Evolutionary conservation across 2,888 invertebrate genomes (phyloP), one percentile per base, ranked within the genome.

Genomic region (Drosophila algonquin): DNA sequence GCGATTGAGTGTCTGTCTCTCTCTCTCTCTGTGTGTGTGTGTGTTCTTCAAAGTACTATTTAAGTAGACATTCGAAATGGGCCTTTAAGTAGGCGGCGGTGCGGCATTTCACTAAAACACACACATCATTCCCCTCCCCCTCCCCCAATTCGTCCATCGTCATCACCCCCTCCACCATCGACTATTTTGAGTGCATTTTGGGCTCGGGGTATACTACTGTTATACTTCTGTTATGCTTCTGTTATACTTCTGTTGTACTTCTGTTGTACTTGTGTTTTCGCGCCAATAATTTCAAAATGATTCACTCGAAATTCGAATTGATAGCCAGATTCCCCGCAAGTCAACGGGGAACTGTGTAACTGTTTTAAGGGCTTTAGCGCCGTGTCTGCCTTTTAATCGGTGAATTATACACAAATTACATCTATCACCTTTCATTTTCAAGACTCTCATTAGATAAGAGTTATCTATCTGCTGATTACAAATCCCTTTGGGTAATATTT

Each of bases 31-130:
- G 40, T 40, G 14, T 40, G 40, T 40, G 77, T 79, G 14, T 40
- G 51, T 40, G 40, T 40, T 40, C 35, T 73, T 67, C 69, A 63
- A 81, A 87, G 81, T 81, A 79, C 82, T 40, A 40, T 87, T 82
- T 84, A 77, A 84, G 82, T 85, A 73, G 63, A 65, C 79, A 84
- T 87, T 81, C 70, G 54, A 63, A 75, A 65, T 67, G 82, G 86
- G 69, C 64, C 77, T 85, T 85, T 81, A 87, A 79, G 70, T 72
- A 70, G 63, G 71, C 54, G 40, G 40, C 40, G 40, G 40, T 14
- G 40, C 40, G 40, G 44, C 72, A n/a, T n/a, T n/a, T n/a, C n/a
- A n/a, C n/a, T n/a, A n/a, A n/a, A n/a, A n/a, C 52, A 45, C 56
- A 47, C 53, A 46, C 45, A 32, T 44, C 45, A 40, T 14, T 18